These are phyloP conservation scores for Pachypanchax playfairii DNA, from an alignment of 2,113 vertebrate species.

Conservation along the genomic window DNA sequence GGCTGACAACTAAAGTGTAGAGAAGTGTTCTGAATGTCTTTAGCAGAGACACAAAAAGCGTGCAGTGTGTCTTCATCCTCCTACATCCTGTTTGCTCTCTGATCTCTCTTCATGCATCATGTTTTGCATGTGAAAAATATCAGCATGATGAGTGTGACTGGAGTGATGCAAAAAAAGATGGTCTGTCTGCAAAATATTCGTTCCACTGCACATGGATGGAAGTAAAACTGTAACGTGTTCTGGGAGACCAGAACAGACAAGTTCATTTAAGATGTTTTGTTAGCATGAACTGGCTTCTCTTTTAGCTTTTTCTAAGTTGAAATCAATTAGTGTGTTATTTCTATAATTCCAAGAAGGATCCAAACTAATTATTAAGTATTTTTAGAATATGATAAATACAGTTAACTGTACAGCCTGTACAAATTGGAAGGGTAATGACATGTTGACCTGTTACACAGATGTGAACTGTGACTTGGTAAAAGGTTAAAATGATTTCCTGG, in stretches of 20 bases:
- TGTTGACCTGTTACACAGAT: background rate
- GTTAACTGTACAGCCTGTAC: no score
- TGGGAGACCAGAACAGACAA: background rate
- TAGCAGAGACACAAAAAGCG: background rate
- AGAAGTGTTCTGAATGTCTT: conserved; percentile 2
- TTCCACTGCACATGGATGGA: no score
- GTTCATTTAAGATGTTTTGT: background rate
- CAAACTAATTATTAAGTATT: no score
- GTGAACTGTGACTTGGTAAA: background rate
- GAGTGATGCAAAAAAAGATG: background rate
- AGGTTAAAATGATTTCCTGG: conserved; percentile 1
- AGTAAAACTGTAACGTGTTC: background rate
- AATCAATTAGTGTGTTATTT: no score
- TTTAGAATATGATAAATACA: no score
- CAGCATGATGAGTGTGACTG: background rate
- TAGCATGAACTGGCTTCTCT: background rate
- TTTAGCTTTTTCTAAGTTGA: no score
- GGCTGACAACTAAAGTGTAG: background rate
- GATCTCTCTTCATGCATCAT: conserved; percentile 4
- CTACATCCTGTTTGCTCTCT: background rate
- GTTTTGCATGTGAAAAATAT: background rate
- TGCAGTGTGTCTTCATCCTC: background rate
- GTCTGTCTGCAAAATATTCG: background rate
- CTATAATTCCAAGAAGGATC: no score
- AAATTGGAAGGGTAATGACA: no score